Evolutionary conservation across 2,888 invertebrate species (phyloP), one percentile per base, ranked within the genome.

Genomic region (Maniola hyperantus): DNA sequence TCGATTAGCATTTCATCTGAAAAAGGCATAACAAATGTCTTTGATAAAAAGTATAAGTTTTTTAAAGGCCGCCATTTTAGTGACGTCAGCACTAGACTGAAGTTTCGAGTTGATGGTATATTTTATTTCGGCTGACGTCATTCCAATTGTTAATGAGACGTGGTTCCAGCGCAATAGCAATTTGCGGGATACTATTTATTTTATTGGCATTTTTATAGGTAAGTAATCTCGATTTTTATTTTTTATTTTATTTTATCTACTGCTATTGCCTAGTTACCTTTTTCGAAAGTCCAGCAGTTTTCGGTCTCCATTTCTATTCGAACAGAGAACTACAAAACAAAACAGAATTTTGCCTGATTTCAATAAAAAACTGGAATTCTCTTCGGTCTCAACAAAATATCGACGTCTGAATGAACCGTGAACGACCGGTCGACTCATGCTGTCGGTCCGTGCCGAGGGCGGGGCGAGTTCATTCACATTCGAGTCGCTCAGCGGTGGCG

Each of bases 221-320:
- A n/a, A n/a, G n/a, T n/a, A n/a, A n/a, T n/a, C n/a, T n/a, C n/a
- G n/a, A n/a, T n/a, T n/a, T n/a, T n/a, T n/a, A n/a, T n/a, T n/a
- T n/a, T n/a, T n/a, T n/a, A n/a, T n/a, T n/a, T n/a, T n/a, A n/a
- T n/a, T n/a, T n/a, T n/a, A n/a, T n/a, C n/a, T 10, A 39, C 4
- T 5, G 34, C 6, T 46, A 46, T 6, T 15, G 8, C 48, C 48
- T 18, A n/a, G n/a, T n/a, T n/a, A 18, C 48, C 48, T 48, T 48
- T 48, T 48, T 48, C 48, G 15, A 48, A 48, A 48, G 48, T 48
- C 48, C 48, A 48, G 18, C 48, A 48, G 48, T 48, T 48, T 48
- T 18, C 48, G 8, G 18, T 18, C 8, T 46, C 46, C 46, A 46
- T 46, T 15, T n/a, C n/a, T n/a, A n/a, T n/a, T 2, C 15, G 15